Percentiles rank a stretch among this genome's conserved stretches.
phyloP scores from a whole-genome alignment of 2,113 vertebrate species.

The Micronycteris hirsuta region DNA sequence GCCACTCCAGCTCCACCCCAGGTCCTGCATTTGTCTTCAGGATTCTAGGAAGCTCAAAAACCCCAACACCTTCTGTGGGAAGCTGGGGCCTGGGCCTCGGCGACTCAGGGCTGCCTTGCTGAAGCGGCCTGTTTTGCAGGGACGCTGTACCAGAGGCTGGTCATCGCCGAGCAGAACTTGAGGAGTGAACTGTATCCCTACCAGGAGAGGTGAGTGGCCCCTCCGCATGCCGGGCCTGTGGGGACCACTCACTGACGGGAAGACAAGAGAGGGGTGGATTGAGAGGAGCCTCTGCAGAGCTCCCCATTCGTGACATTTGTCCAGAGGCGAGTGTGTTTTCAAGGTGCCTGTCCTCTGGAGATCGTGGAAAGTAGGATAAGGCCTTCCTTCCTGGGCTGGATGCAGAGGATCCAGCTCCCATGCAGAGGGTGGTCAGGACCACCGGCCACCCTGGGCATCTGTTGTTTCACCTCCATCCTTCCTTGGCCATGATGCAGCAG shows the following conservation, averaged over 20 bases:
- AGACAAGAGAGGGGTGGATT: not conserved
- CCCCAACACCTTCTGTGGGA: not conserved
- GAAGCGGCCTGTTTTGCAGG: conserved; percentile 70
- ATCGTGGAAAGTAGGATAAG: not conserved
- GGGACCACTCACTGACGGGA: not conserved
- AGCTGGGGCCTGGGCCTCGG: not conserved
- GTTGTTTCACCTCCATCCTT: not conserved
- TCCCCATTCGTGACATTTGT: not conserved
- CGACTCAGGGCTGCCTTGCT: not conserved
- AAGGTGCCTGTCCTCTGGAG: not conserved
- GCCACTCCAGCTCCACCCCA: not conserved
- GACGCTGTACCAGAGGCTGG: conserved; percentile 87
- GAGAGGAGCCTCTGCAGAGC: not conserved
- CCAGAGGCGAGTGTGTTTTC: accelerated
- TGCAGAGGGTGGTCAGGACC: not conserved
- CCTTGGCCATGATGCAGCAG: not conserved
- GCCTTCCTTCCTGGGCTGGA: not conserved
- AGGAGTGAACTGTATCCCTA: conserved; percentile 83
- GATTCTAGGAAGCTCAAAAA: not conserved
- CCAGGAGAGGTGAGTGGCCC: conserved; percentile 87
- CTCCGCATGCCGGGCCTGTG: accelerated
- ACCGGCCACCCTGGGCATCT: accelerated
- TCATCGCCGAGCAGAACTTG: conserved; percentile 90
- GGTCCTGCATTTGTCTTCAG: not conserved
- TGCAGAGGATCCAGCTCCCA: not conserved